These are phyloP conservation scores for Cacoxenus indagator DNA, from an alignment of 2,888 invertebrate genomes.

Conservation along the genomic window DNA sequence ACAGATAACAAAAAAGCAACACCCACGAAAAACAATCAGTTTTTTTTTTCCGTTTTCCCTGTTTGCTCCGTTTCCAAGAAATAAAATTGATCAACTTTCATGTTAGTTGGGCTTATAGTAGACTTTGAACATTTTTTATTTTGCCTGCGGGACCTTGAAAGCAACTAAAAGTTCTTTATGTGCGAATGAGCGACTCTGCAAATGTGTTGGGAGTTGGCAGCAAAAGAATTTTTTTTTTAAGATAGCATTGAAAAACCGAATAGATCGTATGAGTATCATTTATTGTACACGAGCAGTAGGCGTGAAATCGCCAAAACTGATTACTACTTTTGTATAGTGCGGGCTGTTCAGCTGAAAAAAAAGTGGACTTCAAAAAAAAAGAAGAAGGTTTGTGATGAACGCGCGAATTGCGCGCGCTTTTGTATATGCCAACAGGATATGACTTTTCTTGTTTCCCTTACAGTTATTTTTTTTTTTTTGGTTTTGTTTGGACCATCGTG, in stretches of 20 bases:
- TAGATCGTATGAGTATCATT: background rate
- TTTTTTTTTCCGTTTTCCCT: background rate
- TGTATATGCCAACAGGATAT: conserved; percentile 47
- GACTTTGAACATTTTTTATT: background rate
- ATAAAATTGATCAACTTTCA: conserved; percentile 26
- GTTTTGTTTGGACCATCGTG: background rate
- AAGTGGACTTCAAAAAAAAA: background rate
- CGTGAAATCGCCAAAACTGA: conserved; percentile 7
- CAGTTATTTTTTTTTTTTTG: background rate
- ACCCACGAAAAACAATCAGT: conserved; percentile 16
- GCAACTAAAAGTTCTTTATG: background rate
- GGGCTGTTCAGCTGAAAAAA: background rate
- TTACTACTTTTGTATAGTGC: background rate
- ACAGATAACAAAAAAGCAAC: background rate
- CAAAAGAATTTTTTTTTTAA: conserved; percentile 40
- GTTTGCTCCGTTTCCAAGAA: background rate
- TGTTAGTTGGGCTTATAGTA: conserved; percentile 12
- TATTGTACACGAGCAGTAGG: background rate
- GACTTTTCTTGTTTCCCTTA: conserved; percentile 40
- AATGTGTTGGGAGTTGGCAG: conserved; percentile 48
- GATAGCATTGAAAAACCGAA: background rate
- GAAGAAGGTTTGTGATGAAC: conserved; percentile 35
- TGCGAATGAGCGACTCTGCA: background rate
- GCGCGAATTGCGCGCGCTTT: conserved; percentile 42
- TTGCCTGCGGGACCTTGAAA: background rate